These are phyloP conservation scores for Macquaria ambigua DNA, from an alignment of 2,113 vertebrate genomes.

Conservation along the genomic window DNA sequence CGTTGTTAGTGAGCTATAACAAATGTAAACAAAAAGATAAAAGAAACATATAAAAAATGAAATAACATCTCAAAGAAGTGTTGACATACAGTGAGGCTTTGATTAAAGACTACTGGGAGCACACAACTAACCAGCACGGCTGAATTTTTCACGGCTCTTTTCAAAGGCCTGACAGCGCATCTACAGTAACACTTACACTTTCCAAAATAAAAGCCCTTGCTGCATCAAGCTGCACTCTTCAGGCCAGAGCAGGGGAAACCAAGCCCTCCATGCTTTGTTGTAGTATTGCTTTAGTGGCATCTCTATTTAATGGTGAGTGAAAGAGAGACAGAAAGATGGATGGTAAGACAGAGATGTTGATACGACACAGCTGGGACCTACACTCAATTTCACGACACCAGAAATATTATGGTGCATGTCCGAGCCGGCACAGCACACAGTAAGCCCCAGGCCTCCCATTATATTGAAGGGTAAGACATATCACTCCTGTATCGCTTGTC, in stretches of 20 bases:
- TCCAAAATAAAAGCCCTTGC: conserved; percentile 49
- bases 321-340: conserved; percentile 39
- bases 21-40: conserved; percentile 45
- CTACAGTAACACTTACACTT: conserved; percentile 48
- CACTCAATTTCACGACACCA: conserved; percentile 64
- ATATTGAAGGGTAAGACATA: conserved; percentile 63
- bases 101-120: conserved; percentile 48
- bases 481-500: conserved; percentile 62
- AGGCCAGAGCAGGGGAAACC: conserved; percentile 43
- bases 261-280: conserved; percentile 35
- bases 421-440: conserved; percentile 20
- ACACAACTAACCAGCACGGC: conserved; percentile 34
- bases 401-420: conserved; percentile 64
- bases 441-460: conserved; percentile 61
- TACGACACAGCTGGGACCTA: conserved; percentile 65
- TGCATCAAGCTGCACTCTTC: conserved; percentile 31
- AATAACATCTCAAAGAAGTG: conserved; percentile 34
- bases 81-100: conserved; percentile 43
- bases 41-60: conserved; percentile 4
- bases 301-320: conserved; percentile 57
- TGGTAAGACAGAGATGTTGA: conserved; percentile 56
- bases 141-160: conserved; percentile 44
- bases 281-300: conserved; percentile 24
- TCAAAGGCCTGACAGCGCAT: conserved; percentile 53
- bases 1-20: conserved; percentile 16